Evolutionary conservation across 2,113 vertebrate species (phyloP), one percentile per base, ranked within the genome.

Genomic region (Madoqua kirkii): DNA sequence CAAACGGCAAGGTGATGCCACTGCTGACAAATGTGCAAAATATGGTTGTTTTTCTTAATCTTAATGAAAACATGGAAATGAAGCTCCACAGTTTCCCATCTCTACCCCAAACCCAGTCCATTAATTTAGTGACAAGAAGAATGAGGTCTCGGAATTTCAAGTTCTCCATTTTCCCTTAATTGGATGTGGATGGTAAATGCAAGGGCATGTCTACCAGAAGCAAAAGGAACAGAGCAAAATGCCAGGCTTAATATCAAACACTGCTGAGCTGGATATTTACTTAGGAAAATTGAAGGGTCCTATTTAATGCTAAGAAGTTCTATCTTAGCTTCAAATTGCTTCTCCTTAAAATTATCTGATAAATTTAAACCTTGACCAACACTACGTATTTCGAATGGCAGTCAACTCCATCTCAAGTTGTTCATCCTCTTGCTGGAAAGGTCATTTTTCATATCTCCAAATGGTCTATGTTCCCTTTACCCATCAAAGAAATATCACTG

Each of bases 11-110:
- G 87, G 92, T 33, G 94, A 96, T 71, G 55, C 2, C 40, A 60
- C 29, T 92, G 54, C 55, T 5, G 85, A 93, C 40, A 83, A 96
- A 93, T 89, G 96, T 96, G 82, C 48, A 6, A 67, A 92, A 94
- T 2, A 67, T 67, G 91, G 76, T 96, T 55, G 11, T 17, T 91
- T 90, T 91, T 96, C 94, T 96, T 96, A 54, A 97, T 76, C 90
- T 31, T 94, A 90, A 91, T n/a, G 76, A 85, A 43, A 89, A 94
- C 74, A 93, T 71, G 55, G 78, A 96, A 91, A 94, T 92, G 12
- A 88, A 95, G 76, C 29, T 76, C 45, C 1, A 64, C 17, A 21
- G 90, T 94, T 93, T 96, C 82, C 54, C 50, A 74, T 84, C 43
- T 52, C 1, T 25, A 48, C 14, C 29, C 54, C 31, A 88, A 85